Evolutionary conservation across 2,113 vertebrate genomes (phyloP).

Genomic region (Sceloporus undulatus): DNA sequence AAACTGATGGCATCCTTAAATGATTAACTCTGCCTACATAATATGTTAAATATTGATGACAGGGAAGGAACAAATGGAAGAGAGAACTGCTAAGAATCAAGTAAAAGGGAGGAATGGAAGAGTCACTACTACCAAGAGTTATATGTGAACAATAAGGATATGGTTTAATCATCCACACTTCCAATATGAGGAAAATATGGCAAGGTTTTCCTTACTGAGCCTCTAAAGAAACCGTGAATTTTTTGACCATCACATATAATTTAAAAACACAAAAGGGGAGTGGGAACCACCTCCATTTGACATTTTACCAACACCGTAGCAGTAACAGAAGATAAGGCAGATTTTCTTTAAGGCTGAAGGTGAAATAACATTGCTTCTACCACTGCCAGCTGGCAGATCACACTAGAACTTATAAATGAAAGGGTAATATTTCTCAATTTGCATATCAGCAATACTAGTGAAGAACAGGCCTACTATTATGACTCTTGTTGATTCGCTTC

Average conservation of each 20-base stretch:
- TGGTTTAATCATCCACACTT: not conserved
- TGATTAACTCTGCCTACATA: not conserved
- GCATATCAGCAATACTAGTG: conserved; percentile 36
- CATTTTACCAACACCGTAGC: conserved; percentile 14
- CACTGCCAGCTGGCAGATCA: conserved; percentile 42
- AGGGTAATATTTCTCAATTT: conserved; percentile 31
- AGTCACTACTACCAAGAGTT: not conserved
- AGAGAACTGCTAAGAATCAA: not conserved
- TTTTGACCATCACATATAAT: not conserved
- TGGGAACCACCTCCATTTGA: conserved; percentile 30
- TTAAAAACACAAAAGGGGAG: not conserved
- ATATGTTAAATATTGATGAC: not conserved
- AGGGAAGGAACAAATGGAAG: not conserved
- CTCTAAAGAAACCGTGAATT: conserved; percentile 28
- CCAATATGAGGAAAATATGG: conserved; percentile 39
- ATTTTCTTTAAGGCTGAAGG: conserved; percentile 38
- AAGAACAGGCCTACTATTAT: conserved; percentile 13
- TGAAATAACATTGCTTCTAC: conserved; percentile 49
- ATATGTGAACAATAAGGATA: conserved; percentile 29
- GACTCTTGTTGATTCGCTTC: conserved; percentile 23
- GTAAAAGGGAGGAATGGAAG: not conserved
- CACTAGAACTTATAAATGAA: conserved; percentile 20
- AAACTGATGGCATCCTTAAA: not conserved
- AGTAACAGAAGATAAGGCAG: conserved; percentile 34
- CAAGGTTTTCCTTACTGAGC: conserved; percentile 24